Evolutionary conservation across 2,888 invertebrate species (phyloP).

Genomic region (Clunio marinus): DNA sequence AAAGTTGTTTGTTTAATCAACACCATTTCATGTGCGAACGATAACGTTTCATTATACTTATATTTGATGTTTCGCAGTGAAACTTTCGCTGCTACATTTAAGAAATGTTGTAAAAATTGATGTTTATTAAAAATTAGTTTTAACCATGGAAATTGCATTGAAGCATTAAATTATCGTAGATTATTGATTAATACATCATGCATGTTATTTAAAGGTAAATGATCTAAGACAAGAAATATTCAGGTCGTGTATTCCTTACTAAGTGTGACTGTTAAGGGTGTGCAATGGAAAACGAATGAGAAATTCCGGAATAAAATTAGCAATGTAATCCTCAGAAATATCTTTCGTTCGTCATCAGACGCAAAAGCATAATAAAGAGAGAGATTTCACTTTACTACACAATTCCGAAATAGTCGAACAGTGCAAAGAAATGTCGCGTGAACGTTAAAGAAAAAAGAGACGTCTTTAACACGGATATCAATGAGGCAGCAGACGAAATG

Average conservation of each 20-base stretch:
- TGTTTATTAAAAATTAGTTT: too few species aligned
- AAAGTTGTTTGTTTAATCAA: background rate
- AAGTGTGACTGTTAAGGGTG: background rate
- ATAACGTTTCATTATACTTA: background rate
- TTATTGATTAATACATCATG: too few species aligned
- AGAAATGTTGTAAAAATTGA: too few species aligned
- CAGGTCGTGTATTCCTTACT: background rate
- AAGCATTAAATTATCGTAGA: too few species aligned
- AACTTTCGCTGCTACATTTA: too few species aligned
- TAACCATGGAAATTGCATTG: too few species aligned
- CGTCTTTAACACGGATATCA: conserved; percentile 11
- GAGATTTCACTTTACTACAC: conserved; percentile 14
- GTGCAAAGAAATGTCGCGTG: background rate
- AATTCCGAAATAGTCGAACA: background rate
- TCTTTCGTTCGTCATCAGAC: background rate
- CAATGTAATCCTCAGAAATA: background rate
- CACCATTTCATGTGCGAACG: background rate
- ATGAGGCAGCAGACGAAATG: background rate
- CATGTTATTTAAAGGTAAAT: too few species aligned
- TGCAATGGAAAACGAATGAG: background rate
- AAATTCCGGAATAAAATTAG: background rate
- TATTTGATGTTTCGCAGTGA: too few species aligned
- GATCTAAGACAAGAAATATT: background rate
- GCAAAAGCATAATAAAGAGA: background rate
- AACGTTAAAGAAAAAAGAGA: background rate